Base-by-base conservation (phyloP, 1,140 invertebrate species). In the Caerostris extrusa region DNA sequence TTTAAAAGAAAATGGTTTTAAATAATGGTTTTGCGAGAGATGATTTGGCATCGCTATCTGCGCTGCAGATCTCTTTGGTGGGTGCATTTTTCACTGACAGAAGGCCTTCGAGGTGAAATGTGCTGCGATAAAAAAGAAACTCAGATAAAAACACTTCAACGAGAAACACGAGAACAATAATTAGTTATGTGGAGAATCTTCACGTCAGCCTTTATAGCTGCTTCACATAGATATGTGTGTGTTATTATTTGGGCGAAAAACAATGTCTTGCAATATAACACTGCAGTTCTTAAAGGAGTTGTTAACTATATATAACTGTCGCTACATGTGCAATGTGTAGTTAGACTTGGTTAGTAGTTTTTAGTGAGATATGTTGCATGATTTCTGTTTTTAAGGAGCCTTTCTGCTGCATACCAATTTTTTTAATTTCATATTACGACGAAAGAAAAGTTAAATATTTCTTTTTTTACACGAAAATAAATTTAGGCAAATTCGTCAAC, bases 1-100 rank as follows among this genome's bases (percentile, higher is more conserved):
- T 89, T 89, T 89, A 89, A 89, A 89, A 89, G 87, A 89, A 89
- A 89, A 89, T 89, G 87, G 87, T 53, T 89, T 89, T 89, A 89
- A 89, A 89, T 89, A 89, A 89, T 89, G 87, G 87, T 64, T 89
- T 77, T 77, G 71, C 64, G 64, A 17, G 7, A 53, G 50, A 89
- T 89, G 87, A 89, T 89, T 89, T 89, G 53, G 85, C 34, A 50
- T 14, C 61, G 17, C 50, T 89, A 89, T 89, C 87, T 14, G 61
- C 4, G 17, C 2, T 5, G 12, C 5, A 56, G 64, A 89, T 69
- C 64, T 71, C 55, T 89, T 69, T 61, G 64, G 50, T 14, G 34
- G 87, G 60, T 14, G 64, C 56, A 89, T 89, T 89, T 89, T 89
- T 89, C 87, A 89, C 60, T 89, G 50, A 61, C 50, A 87, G 85